Evolutionary conservation across 2,113 vertebrate genomes (phyloP).

Genomic region (Micromys minutus): DNA sequence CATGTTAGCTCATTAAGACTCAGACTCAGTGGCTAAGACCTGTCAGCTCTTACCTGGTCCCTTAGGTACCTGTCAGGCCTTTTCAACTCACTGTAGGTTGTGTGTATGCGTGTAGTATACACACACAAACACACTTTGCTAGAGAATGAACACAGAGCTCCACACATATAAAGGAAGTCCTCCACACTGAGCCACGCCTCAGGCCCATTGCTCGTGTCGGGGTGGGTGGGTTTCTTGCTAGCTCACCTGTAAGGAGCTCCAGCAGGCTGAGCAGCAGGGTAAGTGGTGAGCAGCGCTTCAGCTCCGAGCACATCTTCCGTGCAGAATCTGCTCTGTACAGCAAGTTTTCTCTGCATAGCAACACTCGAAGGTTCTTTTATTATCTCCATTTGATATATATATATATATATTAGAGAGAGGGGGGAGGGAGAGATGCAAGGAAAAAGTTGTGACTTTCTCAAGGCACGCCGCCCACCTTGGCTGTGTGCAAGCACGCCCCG

Average conservation of each 20-base stretch:
- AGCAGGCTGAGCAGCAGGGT: background rate
- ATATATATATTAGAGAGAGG: background rate
- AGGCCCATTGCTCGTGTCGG: background rate
- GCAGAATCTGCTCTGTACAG: background rate
- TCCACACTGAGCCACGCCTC: background rate
- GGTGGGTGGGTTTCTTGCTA: background rate
- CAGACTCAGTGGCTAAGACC: background rate
- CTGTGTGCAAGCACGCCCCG: background rate
- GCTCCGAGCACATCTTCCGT: background rate
- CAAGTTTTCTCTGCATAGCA: background rate
- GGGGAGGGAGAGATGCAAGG: background rate
- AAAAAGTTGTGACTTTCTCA: constrained; percentile 1
- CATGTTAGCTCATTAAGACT: constrained; percentile 13
- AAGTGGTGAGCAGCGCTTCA: background rate
- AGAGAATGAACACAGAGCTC: background rate
- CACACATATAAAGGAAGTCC: background rate
- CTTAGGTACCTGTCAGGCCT: background rate
- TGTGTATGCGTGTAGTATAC: background rate
- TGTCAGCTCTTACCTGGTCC: background rate
- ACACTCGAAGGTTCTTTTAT: constrained; percentile 6
- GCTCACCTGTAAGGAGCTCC: background rate
- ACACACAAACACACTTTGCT: background rate
- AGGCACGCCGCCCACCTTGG: background rate
- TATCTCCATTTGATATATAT: constrained; percentile 39
- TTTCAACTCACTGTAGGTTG: background rate